phyloP scores from a whole-genome alignment of 2,797 vertebrate genomes.

The Tragelaphus oryx region DNA sequence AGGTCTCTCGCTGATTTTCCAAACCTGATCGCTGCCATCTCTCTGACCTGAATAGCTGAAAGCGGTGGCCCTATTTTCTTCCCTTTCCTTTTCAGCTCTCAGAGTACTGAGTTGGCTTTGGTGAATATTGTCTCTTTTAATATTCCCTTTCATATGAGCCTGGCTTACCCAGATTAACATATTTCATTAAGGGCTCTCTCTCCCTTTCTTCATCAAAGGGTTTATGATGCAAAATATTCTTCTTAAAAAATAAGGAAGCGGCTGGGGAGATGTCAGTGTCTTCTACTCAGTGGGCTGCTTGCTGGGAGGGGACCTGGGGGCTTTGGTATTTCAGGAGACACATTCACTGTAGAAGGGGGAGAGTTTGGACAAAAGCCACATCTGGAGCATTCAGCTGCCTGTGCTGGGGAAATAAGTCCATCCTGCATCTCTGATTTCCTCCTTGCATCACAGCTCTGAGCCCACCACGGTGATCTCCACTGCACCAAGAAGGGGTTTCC shows the following conservation, averaged over 20 bases:
- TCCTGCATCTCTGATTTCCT: not conserved
- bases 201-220: conserved; percentile 79
- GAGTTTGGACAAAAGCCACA: not conserved
- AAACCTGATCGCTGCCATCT: conserved; percentile 10
- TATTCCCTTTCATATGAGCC: conserved; percentile 78
- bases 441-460: not conserved
- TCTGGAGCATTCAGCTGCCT: conserved; percentile 1
- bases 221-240: conserved; percentile 55
- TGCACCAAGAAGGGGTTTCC: not conserved
- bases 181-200: conserved; percentile 71
- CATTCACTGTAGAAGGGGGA: not conserved
- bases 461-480: not conserved
- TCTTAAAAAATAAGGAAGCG: conserved; percentile 35
- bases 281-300: conserved; percentile 8
- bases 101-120: not conserved
- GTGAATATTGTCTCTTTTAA: conserved; percentile 72
- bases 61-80: not conserved
- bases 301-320: not conserved
- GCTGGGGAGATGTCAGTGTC: conserved; percentile 47
- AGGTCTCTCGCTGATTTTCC: not conserved
- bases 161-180: conserved; percentile 74
- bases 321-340: not conserved
- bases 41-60: not conserved
- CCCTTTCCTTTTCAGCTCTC: not conserved
- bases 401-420: not conserved